Conservation (phyloP, 2,797 vertebrate species). For the Smutsia temminckii region DNA sequence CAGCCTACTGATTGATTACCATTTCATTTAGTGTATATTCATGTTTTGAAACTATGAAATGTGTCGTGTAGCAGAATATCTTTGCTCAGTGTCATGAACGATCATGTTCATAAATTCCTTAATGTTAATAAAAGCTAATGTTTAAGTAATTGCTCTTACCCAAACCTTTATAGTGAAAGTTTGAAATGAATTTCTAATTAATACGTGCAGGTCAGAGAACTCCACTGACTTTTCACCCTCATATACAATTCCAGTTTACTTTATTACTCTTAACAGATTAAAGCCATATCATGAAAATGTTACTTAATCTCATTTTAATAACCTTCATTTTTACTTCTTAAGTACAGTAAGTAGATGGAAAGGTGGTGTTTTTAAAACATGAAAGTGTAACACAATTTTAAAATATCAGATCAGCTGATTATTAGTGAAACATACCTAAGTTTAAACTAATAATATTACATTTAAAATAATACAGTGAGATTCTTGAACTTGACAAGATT, state of each 20-base stretch:
- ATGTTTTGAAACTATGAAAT: not conserved
- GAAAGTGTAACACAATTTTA: not conserved
- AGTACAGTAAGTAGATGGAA: not conserved
- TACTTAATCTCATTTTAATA: not conserved
- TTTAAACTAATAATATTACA: not conserved
- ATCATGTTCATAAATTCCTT: not conserved
- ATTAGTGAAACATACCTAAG: not conserved
- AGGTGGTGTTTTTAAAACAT: not conserved
- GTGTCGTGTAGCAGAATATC: not conserved
- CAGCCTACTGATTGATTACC: not conserved
- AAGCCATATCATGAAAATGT: not conserved
- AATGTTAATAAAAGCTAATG: not conserved
- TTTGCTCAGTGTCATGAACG: not conserved
- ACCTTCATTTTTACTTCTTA: not conserved
- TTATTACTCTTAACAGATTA: not conserved
- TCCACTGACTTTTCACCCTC: not conserved
- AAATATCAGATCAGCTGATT: not conserved
- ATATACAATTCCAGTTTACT: not conserved
- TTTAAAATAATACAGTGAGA: not conserved
- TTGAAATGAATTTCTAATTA: conserved; percentile 14
- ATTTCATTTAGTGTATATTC: not conserved
- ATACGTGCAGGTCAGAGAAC: not conserved
- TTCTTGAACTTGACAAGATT: not conserved
- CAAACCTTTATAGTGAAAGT: not conserved
- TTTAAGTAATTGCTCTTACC: not conserved